A percentile compares a stretch with the other conserved stretches of the same genome.
Conservation (phyloP, 2,113 vertebrate genomes). For the Gopherus flavomarginatus region DNA sequence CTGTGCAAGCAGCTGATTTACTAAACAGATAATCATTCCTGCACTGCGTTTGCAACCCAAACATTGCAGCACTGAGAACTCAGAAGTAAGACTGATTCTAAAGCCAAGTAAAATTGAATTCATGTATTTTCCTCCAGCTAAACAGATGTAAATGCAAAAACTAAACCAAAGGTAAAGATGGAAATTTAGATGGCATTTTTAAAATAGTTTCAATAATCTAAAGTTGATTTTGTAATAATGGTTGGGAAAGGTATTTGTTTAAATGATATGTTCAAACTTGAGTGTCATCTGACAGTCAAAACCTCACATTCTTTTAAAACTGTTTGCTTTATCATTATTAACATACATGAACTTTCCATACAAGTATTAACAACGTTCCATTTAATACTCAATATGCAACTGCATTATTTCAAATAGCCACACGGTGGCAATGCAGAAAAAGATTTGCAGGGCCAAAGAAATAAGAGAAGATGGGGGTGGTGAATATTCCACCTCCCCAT, state of each 20-base stretch:
- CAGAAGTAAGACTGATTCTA: background rate
- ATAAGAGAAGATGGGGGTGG: accelerated
- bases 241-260: background rate
- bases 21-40: background rate
- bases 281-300: background rate
- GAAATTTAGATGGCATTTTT: accelerated
- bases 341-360: background rate
- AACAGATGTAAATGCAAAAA: background rate
- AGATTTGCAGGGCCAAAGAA: background rate
- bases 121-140: background rate
- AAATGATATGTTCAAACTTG: background rate
- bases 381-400: accelerated
- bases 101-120: background rate
- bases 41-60: background rate
- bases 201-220: accelerated
- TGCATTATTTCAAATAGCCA: accelerated
- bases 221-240: background rate
- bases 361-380: background rate
- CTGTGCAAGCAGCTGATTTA: background rate
- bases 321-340: background rate
- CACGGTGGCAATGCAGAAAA: constrained; percentile 29
- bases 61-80: background rate
- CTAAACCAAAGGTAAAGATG: accelerated
- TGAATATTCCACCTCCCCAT: background rate
- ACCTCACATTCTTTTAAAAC: background rate